Base-by-base conservation (phyloP, 2,888 invertebrate genomes). In the Serrognathus titanus region DNA sequence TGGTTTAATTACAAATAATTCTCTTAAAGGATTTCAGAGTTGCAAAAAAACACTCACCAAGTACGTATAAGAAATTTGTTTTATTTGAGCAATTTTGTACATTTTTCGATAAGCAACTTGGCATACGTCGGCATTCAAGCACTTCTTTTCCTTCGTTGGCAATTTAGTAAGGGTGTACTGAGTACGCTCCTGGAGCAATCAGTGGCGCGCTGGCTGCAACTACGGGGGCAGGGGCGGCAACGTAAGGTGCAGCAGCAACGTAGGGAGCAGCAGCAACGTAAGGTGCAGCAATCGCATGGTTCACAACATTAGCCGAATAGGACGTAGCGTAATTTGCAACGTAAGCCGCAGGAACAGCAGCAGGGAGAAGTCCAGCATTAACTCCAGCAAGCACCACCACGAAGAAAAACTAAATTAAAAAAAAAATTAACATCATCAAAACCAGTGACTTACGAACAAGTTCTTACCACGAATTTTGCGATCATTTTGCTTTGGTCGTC, bases 291-390 rank as follows among this genome's bases (percentile, higher is more conserved):
- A 89, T 82, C 0, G 89, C 89, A 67, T 90, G 90, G 77, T 89
- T 88, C 54, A 90, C 81, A 13, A 85, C 80, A 67, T 89, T 89
- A 0, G 89, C 88, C 58, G 88, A 88, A 77, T 88, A 90, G 10
- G 88, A 88, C 65, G 83, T 85, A 51, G 90, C 89, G 66, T 88
- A 89, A 2, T 90, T 89, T 1, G 89, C 86, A 3, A 89, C 80
- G 55, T 83, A 82, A 51, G 84, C 81, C 3, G 85, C 85, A 10
- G 78, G 76, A 75, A 67, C 75, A 3, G 85, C 85, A 3, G 85
- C 85, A n/a, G 78, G 76, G 75, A 66, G 75, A n/a, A 73, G 51
- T 63, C 74, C 75, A 66, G 73, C 75, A 63, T 69, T 67, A 57
- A 71, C 67, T 55, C 66, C 55, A 24, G 57, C 48, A 8, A 56